A percentile compares a stretch with the other conserved stretches of the same genome.
Evolutionary conservation across 2,113 vertebrate genomes (phyloP).

Genomic region (Axis porcinus): DNA sequence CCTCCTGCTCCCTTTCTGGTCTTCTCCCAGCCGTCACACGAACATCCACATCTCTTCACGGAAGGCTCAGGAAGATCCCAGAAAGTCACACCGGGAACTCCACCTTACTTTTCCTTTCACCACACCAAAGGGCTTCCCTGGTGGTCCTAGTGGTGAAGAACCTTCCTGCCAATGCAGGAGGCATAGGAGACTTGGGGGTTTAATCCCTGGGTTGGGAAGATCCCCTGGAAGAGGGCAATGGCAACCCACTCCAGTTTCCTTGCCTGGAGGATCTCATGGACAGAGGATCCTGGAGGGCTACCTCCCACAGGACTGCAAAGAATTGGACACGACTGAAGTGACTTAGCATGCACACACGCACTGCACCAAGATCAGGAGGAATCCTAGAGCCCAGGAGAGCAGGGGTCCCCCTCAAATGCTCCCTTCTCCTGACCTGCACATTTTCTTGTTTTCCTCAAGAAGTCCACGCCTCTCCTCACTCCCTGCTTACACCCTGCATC

Average conservation of each 20-base stretch:
- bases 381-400: neutral
- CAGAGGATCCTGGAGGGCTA: neutral
- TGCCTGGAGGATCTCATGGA: neutral
- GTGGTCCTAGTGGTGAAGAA: neutral
- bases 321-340: neutral
- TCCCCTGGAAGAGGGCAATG: neutral
- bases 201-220: neutral
- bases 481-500: neutral
- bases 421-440: neutral
- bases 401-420: accelerated
- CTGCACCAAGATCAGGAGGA: neutral
- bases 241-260: neutral
- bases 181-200: neutral
- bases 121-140: neutral
- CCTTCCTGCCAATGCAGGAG: neutral
- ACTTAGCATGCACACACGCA: accelerated
- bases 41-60: neutral
- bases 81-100: neutral
- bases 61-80: neutral
- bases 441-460: neutral
- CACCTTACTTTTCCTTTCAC: neutral
- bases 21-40: neutral
- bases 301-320: neutral
- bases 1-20: neutral
- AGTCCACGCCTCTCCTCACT: neutral